phyloP scores from a whole-genome alignment of 1,140 invertebrate genomes.

The Holcopasites calliopsidis region DNA sequence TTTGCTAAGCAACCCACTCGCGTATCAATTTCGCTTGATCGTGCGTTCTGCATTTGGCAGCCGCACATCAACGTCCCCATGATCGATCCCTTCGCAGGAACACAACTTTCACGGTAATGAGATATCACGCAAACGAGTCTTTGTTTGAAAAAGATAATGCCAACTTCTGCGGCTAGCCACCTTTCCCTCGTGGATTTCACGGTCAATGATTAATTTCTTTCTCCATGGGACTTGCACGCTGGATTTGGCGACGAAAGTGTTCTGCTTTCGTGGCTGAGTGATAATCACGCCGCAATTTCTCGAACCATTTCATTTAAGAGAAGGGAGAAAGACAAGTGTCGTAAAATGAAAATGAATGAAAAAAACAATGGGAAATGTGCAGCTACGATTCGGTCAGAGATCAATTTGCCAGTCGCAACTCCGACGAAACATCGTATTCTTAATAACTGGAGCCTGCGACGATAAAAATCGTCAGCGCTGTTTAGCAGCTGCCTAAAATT shows the following conservation, averaged over 20 bases:
- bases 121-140: not conserved
- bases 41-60: not conserved
- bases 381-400: not conserved
- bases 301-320: not conserved
- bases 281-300: no score
- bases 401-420: not conserved
- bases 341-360: no score
- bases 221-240: not conserved
- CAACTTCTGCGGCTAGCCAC: not conserved
- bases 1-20: not conserved
- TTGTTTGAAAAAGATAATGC: not conserved
- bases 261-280: not conserved
- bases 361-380: no score
- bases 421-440: not conserved
- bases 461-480: not conserved
- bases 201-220: not conserved
- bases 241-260: not conserved
- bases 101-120: not conserved
- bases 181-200: not conserved
- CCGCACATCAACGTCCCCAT: no score
- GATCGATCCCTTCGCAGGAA: not conserved
- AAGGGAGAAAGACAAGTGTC: no score
- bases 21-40: not conserved
- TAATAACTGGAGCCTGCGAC: not conserved
- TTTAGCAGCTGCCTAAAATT: conserved; percentile 17